These are phyloP conservation scores for Ypsolopha scabrella DNA, from an alignment of 2,888 invertebrate species.

Conservation along the genomic window DNA sequence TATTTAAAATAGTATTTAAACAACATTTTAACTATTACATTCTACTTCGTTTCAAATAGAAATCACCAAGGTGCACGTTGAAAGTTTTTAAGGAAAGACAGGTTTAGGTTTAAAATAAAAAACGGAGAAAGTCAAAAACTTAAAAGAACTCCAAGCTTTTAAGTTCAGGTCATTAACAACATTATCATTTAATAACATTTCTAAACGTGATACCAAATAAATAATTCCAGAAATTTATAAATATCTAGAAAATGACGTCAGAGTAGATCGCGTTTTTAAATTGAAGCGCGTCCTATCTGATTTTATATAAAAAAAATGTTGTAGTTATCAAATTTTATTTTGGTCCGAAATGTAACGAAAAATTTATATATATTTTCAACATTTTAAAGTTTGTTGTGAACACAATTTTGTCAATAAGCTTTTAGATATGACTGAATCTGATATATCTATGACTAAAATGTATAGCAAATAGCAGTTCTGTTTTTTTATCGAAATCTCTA, in stretches of 20 bases:
- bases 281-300: conserved; percentile 7
- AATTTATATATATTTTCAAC: conserved; percentile 3
- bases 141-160: background rate
- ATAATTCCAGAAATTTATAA: conserved; percentile 1
- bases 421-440: conserved; percentile 1
- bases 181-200: background rate
- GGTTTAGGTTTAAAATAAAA: conserved; percentile 13
- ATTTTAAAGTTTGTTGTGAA: conserved; percentile 3
- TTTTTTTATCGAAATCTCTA: conserved; percentile 18
- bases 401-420: conserved; percentile 26
- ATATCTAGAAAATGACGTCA: background rate
- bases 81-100: conserved; percentile 15
- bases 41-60: conserved; percentile 36
- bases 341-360: conserved; percentile 9
- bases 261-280: background rate
- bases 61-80: conserved; percentile 28
- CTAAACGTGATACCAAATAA: background rate
- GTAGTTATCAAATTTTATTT: conserved; percentile 1
- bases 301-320: conserved; percentile 13
- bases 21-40: conserved; percentile 18
- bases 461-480: conserved; percentile 29
- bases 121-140: background rate
- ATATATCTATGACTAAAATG: conserved; percentile 29
- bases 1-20: conserved; percentile 16
- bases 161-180: background rate